Evolutionary conservation across 2,797 vertebrate species (phyloP), one percentile per base, ranked within the genome.

Genomic region (Botia kubotai): DNA sequence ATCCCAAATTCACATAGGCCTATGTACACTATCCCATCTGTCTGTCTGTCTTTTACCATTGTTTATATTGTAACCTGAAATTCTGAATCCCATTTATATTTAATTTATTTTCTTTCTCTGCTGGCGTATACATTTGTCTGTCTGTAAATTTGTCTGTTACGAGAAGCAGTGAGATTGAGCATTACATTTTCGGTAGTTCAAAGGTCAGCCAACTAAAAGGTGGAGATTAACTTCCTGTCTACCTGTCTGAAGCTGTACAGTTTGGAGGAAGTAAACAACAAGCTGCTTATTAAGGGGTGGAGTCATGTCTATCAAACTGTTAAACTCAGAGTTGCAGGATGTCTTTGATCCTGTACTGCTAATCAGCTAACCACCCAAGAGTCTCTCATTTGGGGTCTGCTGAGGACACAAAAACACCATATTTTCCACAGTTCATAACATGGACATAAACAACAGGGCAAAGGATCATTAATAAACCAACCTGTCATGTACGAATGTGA

Each of bases 161-260:
- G 16, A 66, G 8, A 36, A 3, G 29, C 11, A 36, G 29, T 6
- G 13, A 65, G 16, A 66, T 6, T 16, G 60, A 63, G 7, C 60
- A 29, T 63, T 6, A 33, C 17, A 52, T 46, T 33, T 33, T 12
- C 10, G 2, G 7, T 19, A 69, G 77, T 73, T 81, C 79, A 83
- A 63, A 83, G 79, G 82, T 79, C 76, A 82, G 33, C 13, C 53
- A 7, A 16, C 52, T 72, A 29, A 57, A 66, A 66, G 29, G 60
- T 16, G 55, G 66, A 71, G 39, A 76, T 46, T 19, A 88, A 89
- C 90, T 89, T 93, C 89, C 90, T 90, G 87, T 91, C 53, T 75
- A 84, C 80, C 75, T 87, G 80, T 78, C 70, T 78, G 76, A 80
- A 58, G 50, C 80, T 66, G 74, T 74, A 72, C 77, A 33, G 50